Evolutionary conservation across 2,113 vertebrate species (phyloP).

Genomic region (Gnathonemus longibarbis): DNA sequence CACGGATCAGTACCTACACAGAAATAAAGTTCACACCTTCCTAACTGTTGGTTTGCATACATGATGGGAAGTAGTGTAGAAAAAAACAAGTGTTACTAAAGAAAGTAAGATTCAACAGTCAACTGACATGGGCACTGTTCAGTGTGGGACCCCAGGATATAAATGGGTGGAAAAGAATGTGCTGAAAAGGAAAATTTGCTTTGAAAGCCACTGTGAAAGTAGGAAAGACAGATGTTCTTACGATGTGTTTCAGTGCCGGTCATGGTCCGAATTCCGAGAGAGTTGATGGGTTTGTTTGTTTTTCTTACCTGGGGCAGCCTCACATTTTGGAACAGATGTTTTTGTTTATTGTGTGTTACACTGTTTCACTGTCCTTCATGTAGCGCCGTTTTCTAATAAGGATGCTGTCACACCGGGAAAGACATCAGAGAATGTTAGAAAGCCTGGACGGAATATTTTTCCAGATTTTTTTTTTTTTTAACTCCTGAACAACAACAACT

Average conservation of each 20-base stretch:
- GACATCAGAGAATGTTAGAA: not conserved
- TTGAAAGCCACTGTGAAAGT: not conserved
- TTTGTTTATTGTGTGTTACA: not conserved
- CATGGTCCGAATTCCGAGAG: not conserved
- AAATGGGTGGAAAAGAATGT: not conserved
- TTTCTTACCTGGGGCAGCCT: not conserved
- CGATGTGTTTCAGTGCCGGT: not conserved
- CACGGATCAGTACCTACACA: not conserved
- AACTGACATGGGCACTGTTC: not conserved
- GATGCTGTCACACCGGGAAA: not conserved
- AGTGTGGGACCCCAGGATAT: not conserved
- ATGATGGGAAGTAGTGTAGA: not conserved
- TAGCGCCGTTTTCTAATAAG: not conserved
- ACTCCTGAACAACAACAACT: not conserved
- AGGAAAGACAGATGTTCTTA: not conserved
- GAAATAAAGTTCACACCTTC: not conserved
- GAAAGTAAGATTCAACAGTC: not conserved
- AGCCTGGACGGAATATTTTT: not conserved
- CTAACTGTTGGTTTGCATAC: not conserved
- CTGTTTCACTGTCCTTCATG: not conserved
- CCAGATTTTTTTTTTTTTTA: not conserved
- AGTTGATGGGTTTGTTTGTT: not conserved
- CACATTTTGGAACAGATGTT: not conserved
- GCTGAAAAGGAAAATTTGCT: not conserved
- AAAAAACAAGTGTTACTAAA: not conserved